These are phyloP conservation scores for Sprattus sprattus DNA, from an alignment of 2,113 vertebrate genomes.

Conservation along the genomic window DNA sequence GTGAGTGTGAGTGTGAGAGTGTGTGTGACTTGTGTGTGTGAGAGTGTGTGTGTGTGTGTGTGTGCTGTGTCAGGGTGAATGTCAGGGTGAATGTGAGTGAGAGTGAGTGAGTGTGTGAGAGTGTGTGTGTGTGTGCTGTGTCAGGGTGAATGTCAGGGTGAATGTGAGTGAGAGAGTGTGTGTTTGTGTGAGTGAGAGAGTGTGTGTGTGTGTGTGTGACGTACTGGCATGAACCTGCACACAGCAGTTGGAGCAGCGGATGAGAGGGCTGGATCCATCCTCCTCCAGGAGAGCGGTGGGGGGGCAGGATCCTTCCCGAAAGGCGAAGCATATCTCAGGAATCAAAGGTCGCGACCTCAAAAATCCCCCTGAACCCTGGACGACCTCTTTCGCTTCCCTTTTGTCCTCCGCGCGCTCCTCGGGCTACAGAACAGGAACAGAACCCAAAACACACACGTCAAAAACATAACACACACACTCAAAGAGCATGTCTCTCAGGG, in stretches of 20 bases:
- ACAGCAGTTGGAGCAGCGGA: slow-evolving; percentile 84
- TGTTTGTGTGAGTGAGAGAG: slow-evolving; percentile 22
- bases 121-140: no score
- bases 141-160: no score
- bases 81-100: no score
- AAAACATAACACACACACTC: not conserved
- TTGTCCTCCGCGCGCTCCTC: slow-evolving; percentile 75
- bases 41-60: slow-evolving; percentile 21
- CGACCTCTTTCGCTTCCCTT: slow-evolving; percentile 15
- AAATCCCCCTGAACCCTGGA: not conserved
- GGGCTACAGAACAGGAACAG: slow-evolving; percentile 60
- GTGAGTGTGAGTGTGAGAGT: no score
- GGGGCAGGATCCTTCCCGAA: slow-evolving; percentile 85
- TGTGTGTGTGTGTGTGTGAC: slow-evolving; percentile 52
- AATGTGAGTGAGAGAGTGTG: not conserved
- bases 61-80: not conserved
- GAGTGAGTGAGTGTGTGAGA: no score
- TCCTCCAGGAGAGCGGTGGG: slow-evolving; percentile 87
- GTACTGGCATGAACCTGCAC: slow-evolving; percentile 94
- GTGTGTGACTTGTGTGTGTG: not conserved
- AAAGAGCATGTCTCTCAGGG: not conserved
- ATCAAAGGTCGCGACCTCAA: slow-evolving; percentile 78
- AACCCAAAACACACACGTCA: not conserved
- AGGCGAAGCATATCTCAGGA: slow-evolving; percentile 95
- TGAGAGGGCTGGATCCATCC: slow-evolving; percentile 88